Conservation (phyloP, 2,888 invertebrate species). For the Scelioninae gen. 1 region DNA sequence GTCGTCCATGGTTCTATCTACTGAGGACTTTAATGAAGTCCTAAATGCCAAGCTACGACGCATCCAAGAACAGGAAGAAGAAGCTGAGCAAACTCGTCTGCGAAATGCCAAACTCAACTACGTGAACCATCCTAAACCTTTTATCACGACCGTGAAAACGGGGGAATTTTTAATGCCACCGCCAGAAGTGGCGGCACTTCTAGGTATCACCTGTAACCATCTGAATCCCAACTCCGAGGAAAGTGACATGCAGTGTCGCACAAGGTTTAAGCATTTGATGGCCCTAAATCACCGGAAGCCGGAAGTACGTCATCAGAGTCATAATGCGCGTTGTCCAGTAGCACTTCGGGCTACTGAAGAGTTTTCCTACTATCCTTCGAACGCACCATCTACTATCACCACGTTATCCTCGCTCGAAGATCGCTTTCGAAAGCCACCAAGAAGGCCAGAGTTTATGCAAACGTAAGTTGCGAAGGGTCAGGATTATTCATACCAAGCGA, state of each 20-base stretch:
- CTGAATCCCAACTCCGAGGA: slow-evolving; percentile 69
- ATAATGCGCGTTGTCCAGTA: slow-evolving; percentile 79
- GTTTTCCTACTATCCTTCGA: slow-evolving; percentile 77
- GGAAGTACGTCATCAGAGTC: slow-evolving; percentile 81
- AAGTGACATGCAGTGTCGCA: slow-evolving; percentile 72
- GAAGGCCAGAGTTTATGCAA: slow-evolving; percentile 67
- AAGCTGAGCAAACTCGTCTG: slow-evolving; percentile 71
- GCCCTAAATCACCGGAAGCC: slow-evolving; percentile 77
- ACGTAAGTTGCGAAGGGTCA: slow-evolving; percentile 71
- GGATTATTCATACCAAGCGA: slow-evolving; percentile 29
- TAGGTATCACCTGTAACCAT: slow-evolving; percentile 85
- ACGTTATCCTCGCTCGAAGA: slow-evolving; percentile 73
- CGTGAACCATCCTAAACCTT: slow-evolving; percentile 85
- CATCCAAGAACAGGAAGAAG: slow-evolving; percentile 87
- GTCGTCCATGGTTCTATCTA: slow-evolving; percentile 82
- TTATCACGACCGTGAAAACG: slow-evolving; percentile 92
- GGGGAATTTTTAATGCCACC: slow-evolving; percentile 92
- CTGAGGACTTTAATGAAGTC: slow-evolving; percentile 88
- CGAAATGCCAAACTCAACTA: slow-evolving; percentile 40
- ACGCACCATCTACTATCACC: slow-evolving; percentile 71
- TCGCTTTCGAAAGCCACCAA: slow-evolving; percentile 65
- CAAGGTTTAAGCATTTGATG: slow-evolving; percentile 77
- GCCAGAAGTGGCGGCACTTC: slow-evolving; percentile 88
- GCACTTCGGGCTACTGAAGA: slow-evolving; percentile 81
- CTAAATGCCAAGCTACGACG: slow-evolving; percentile 89